These are phyloP conservation scores for Ceyx melanurus DNA, from an alignment of 2,113 vertebrate genomes.

Conservation along the genomic window DNA sequence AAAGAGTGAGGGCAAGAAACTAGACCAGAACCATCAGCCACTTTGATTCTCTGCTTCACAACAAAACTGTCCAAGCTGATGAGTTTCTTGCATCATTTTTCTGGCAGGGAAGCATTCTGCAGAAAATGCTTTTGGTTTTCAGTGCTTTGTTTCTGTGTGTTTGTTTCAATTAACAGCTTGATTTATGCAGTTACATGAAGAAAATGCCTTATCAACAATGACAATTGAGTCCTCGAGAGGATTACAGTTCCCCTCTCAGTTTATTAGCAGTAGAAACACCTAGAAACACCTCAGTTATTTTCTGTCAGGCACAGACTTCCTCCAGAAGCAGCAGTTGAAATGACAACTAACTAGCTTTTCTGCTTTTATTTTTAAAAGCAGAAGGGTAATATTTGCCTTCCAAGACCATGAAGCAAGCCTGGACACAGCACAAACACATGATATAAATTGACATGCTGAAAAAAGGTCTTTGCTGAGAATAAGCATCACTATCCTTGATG, in stretches of 20 bases:
- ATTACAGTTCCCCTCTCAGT: not conserved
- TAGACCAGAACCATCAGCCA: not conserved
- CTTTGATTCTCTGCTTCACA: not conserved
- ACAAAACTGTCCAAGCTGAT: not conserved
- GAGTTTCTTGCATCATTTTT: not conserved
- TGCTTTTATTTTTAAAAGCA: not conserved
- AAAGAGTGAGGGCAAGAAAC: not conserved
- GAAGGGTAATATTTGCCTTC: not conserved
- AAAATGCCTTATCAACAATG: not conserved
- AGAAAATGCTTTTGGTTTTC: not conserved
- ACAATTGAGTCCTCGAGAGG: not conserved
- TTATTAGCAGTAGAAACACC: not conserved
- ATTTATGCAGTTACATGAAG: not conserved
- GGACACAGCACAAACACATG: too few relatives aligned
- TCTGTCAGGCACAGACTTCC: not conserved
- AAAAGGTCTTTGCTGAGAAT: not conserved
- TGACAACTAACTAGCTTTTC: not conserved
- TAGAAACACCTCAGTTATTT: not conserved
- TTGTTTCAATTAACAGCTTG: not conserved
- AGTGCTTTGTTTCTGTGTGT: not conserved
- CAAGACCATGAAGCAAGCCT: not conserved
- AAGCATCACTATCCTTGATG: not conserved
- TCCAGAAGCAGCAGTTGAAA: not conserved
- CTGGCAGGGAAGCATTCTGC: not conserved
- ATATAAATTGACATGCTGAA: accelerated